A percentile compares a stretch with the other conserved stretches of the same genome.
These are phyloP conservation scores for Acanthis flammea DNA, from an alignment of 2,797 vertebrate species.

Conservation along the genomic window DNA sequence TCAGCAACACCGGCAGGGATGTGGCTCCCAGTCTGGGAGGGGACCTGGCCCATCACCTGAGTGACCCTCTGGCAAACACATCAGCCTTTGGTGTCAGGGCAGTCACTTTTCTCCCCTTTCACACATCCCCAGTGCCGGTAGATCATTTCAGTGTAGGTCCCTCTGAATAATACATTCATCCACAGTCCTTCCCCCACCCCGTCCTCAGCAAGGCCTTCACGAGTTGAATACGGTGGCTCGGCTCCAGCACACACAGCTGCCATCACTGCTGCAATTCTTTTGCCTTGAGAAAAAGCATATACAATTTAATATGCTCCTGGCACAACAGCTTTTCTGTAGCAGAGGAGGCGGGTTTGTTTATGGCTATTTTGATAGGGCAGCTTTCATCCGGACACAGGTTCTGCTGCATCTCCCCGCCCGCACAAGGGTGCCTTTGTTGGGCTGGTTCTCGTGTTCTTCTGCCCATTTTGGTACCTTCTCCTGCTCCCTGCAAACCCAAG, in stretches of 20 bases:
- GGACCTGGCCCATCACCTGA: neutral
- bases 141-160: constrained; percentile 4
- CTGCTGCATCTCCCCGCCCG: neutral
- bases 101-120: neutral
- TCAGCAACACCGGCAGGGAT: fast-evolving
- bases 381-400: constrained; percentile 60
- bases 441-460: neutral
- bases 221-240: constrained; percentile 15
- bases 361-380: constrained; percentile 56
- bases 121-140: neutral
- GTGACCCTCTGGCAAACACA: neutral
- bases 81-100: neutral
- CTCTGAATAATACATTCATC: constrained; percentile 59
- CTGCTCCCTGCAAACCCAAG: neutral
- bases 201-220: constrained; percentile 32
- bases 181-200: constrained; percentile 44
- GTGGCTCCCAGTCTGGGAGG: neutral
- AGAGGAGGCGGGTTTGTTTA: constrained; percentile 63
- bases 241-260: constrained; percentile 71
- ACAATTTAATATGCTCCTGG: constrained; percentile 71
- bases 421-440: constrained; percentile 13
- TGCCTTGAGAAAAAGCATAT: constrained; percentile 69
- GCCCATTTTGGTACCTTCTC: neutral
- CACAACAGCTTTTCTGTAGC: constrained; percentile 55
- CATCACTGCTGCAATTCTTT: constrained; percentile 65